Evolutionary conservation across 2,888 invertebrate species (phyloP), one percentile per base, ranked within the genome.

Genomic region (Lasioglossum marginatum): DNA sequence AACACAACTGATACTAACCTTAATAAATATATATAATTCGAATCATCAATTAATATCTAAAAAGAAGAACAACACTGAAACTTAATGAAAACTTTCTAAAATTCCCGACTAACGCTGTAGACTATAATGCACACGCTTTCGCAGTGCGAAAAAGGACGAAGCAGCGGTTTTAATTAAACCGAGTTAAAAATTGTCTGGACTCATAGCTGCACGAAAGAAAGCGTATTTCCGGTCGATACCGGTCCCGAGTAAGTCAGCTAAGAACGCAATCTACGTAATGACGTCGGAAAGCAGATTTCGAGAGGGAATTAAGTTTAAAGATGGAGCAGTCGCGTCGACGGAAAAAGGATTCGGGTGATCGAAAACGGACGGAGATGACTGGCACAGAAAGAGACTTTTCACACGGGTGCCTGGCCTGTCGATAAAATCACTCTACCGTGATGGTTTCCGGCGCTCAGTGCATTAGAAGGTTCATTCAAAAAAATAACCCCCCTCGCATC

Each of bases 401-500:
- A 68, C 66, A 45, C 76, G 45, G n/a, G 70, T 8, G n/a, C 10
- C 4, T 31, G 23, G 31, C 19, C n/a, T 40, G 27, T 37, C 31
- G 52, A 79, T 68, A 48, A 40, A 73, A 74, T 70, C 45, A n/a
- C 40, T 60, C 27, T 6, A 1, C 68, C n/a, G 23, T 19, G 23
- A 63, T 57, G n/a, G 23, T n/a, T 66, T 19, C 31, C 31, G 70
- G 23, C 27, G 57, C 27, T 16, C 57, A 74, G 70, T 23, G 68
- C 60, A 84, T 77, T 80, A 52, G 37, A 52, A 72, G 4, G 27
- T 10, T 19, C 43, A 63, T 74, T 80, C 1, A n/a, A 23, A 14
- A 23, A 14, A 23, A 23, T 52, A 10, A 3, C 23, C 52, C 10
- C 3, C 19, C 52, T 52, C 52, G 52, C 52, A 0, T 3, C 3